phyloP scores from a whole-genome alignment of 2,113 vertebrate genomes.

The Rallus limicola region DNA sequence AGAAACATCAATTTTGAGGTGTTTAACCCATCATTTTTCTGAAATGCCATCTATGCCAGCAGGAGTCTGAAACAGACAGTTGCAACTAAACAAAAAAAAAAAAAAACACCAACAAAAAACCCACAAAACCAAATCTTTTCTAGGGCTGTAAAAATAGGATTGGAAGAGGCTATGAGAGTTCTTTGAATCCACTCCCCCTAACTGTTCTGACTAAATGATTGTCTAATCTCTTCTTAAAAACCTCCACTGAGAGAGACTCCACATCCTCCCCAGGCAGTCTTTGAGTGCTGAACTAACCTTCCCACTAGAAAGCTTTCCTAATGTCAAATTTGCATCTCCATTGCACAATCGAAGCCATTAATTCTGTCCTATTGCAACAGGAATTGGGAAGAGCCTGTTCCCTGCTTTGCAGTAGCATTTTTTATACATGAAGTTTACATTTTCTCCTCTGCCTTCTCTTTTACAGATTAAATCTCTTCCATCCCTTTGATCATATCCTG shows the following conservation, averaged over 20 bases:
- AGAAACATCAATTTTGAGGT: background rate
- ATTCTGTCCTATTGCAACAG: conserved; percentile 13
- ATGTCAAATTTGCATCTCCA: background rate
- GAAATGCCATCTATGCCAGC: background rate
- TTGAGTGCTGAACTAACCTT: background rate
- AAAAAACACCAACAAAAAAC: background rate
- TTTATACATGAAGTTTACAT: background rate
- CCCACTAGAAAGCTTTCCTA: conserved; percentile 3
- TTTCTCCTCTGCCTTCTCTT: background rate
- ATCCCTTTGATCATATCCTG: conserved; percentile 2
- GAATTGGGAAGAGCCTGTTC: background rate
- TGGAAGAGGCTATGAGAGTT: background rate
- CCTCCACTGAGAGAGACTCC: background rate
- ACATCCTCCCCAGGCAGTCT: background rate
- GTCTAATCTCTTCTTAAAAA: background rate
- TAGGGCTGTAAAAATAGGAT: background rate
- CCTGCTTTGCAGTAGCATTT: background rate
- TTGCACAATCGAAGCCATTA: conserved; percentile 1
- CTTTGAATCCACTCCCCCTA: background rate
- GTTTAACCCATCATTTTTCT: background rate
- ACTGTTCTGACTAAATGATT: background rate
- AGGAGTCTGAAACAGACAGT: background rate
- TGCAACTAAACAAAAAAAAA: background rate
- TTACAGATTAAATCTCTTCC: conserved; percentile 5
- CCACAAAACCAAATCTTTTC: background rate